Evolutionary conservation across 2,888 invertebrate species (phyloP).

Genomic region (Tiliacea citrago): DNA sequence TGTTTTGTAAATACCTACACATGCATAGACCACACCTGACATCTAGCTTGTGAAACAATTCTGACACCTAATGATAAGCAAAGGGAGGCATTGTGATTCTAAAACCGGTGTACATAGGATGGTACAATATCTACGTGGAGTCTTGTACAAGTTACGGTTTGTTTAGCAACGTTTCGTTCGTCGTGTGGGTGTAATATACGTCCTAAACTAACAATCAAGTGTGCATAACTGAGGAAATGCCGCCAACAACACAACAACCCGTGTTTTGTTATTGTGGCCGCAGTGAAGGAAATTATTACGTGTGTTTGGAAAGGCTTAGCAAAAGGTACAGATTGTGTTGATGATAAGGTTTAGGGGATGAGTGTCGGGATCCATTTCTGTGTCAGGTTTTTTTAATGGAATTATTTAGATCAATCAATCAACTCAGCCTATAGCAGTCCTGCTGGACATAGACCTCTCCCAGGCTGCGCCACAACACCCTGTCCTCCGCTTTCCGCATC

Average conservation of each 20-base stretch:
- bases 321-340: constrained; percentile 4
- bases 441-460: no score
- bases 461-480: no score
- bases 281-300: constrained; percentile 41
- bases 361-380: neutral
- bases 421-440: no score
- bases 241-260: constrained; percentile 42
- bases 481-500: no score
- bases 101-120: constrained; percentile 63
- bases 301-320: constrained; percentile 28
- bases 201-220: constrained; percentile 73
- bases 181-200: constrained; percentile 65
- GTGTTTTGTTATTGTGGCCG: constrained; percentile 52
- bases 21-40: neutral
- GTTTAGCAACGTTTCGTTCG: constrained; percentile 62
- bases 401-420: no score
- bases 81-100: constrained; percentile 34
- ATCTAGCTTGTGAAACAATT: constrained; percentile 39
- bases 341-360: constrained; percentile 3
- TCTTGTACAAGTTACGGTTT: constrained; percentile 66
- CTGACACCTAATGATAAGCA: constrained; percentile 46
- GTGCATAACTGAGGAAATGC: constrained; percentile 64
- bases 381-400: neutral
- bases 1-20: no score
- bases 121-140: constrained; percentile 57